Evolutionary conservation across 2,797 vertebrate species (phyloP), one percentile per base, ranked within the genome.

Genomic region (Cheirogaleus major): DNA sequence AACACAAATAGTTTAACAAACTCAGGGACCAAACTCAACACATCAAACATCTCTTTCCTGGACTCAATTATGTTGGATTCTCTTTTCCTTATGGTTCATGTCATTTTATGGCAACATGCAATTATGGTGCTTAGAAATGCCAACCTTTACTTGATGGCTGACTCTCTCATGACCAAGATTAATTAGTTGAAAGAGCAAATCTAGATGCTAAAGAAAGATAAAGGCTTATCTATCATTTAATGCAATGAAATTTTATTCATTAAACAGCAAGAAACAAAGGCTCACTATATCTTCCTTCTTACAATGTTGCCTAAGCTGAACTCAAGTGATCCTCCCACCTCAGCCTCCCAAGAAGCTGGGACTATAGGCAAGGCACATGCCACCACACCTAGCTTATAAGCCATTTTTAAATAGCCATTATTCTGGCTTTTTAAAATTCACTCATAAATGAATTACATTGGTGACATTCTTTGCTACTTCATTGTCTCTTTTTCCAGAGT

Each of bases 171-270:
- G 43, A 92, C 9, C 59, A 75, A 87, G 45, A 85, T 69, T 85
- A 95, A 94, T 27, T 69, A 73, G 61, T 13, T 81, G 22, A 67
- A 84, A 94, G 75, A 84, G 2, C 17, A 92, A 93, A 95, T 69
- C 38, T 88, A 95, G 59, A 82, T 50, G 30, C 17, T 90, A 90
- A 92, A 7, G 38, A 89, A 93, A 67, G 30, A 9, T 22, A 89
- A 92, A 89, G 15, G 0, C 11, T 70, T 92, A 63, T 30, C n/a
- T 70, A 43, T 43, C 20, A 80, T 73, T 70, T 80, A 82, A 30
- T 83, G 52, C 14, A 61, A 35, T 38, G 3, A 41, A 91, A 63
- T 79, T 85, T 84, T 84, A 82, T 75, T 95, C 11, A 85, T 75
- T 72, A 67, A 59, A 88, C 35, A 84, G 22, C 50, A 95, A 81